phyloP scores from a whole-genome alignment of 30 jellyfish, hydroid and myxozoan species.

The Pseudorhiza aurosa region DNA sequence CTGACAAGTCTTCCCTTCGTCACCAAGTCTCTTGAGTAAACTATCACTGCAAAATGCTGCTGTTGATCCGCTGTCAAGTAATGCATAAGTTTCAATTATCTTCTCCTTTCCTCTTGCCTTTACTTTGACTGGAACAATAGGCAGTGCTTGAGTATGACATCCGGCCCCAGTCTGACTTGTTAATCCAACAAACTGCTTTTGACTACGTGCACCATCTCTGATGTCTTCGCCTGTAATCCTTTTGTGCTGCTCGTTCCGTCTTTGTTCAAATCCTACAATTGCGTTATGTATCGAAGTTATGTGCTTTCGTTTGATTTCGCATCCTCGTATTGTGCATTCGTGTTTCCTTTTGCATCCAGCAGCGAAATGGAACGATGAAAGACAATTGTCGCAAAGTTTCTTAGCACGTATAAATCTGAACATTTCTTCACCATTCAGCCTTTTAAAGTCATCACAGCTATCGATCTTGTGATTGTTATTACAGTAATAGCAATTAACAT shows the following conservation, averaged over 20 bases:
- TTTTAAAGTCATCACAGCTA: neutral
- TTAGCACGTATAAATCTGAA: neutral
- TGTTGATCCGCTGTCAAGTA: slow-evolving; percentile 62
- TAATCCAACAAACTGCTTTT: slow-evolving; percentile 44
- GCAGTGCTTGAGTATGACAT: slow-evolving; percentile 31
- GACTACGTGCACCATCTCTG: neutral
- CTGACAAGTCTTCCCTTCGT: slow-evolving; percentile 22
- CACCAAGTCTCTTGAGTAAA: slow-evolving; percentile 37
- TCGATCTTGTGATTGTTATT: slow-evolving; percentile 12
- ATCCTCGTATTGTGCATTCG: slow-evolving; percentile 49
- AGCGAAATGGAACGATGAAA: slow-evolving; percentile 3
- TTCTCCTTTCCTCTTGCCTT: slow-evolving; percentile 10
- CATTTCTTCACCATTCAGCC: slow-evolving; percentile 5
- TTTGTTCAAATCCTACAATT: slow-evolving; percentile 42
- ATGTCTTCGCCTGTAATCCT: slow-evolving; percentile 18
- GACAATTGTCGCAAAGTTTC: slow-evolving; percentile 23
- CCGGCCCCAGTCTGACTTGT: slow-evolving; percentile 52
- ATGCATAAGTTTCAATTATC: slow-evolving; percentile 23
- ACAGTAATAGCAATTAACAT: slow-evolving; percentile 9
- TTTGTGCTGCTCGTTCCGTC: slow-evolving; percentile 17
- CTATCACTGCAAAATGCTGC: slow-evolving; percentile 51
- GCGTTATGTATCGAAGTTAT: slow-evolving; percentile 47
- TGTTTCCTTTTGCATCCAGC: slow-evolving; percentile 61
- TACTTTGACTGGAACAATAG: slow-evolving; percentile 32
- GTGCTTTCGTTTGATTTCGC: slow-evolving; percentile 38